Evolutionary conservation across 2,113 vertebrate genomes (phyloP).

Genomic region (Apeltes quadracus): DNA sequence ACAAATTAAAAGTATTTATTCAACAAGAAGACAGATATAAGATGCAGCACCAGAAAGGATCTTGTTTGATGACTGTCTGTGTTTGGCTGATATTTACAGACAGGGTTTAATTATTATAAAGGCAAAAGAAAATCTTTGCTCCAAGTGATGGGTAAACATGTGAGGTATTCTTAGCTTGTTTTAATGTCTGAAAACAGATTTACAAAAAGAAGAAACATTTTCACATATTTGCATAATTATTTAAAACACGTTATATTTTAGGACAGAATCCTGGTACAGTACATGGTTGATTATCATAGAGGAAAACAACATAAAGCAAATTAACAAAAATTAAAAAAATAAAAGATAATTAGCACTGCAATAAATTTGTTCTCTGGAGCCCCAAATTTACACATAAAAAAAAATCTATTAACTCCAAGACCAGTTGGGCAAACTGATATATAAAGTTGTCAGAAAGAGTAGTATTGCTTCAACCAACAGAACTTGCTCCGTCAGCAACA

Average conservation of each 20-base stretch:
- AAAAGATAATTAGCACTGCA: constrained; percentile 78
- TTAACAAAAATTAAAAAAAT: constrained; percentile 69
- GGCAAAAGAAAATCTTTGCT: constrained; percentile 55
- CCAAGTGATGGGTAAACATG: constrained; percentile 64
- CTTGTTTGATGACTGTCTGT: constrained; percentile 52
- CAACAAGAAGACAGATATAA: constrained; percentile 69
- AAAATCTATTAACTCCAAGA: constrained; percentile 82
- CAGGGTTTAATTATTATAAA: constrained; percentile 50
- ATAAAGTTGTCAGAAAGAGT: constrained; percentile 74
- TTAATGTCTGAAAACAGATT: constrained; percentile 76
- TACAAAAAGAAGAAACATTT: constrained; percentile 62
- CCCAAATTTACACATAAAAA: constrained; percentile 84
- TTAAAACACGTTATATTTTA: constrained; percentile 77
- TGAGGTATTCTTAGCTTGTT: constrained; percentile 81
- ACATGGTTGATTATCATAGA: constrained; percentile 80
- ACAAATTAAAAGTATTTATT: constrained; percentile 80
- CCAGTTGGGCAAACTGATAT: constrained; percentile 79
- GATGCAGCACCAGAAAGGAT: constrained; percentile 51
- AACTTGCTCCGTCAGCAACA: constrained; percentile 73
- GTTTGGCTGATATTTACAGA: constrained; percentile 65
- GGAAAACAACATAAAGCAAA: constrained; percentile 63
- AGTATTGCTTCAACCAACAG: constrained; percentile 69
- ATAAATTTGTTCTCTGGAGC: constrained; percentile 82
- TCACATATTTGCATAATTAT: constrained; percentile 79
- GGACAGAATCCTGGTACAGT: constrained; percentile 78